Conservation (phyloP, 2,113 vertebrate species). For the Burhinus oedicnemus region DNA sequence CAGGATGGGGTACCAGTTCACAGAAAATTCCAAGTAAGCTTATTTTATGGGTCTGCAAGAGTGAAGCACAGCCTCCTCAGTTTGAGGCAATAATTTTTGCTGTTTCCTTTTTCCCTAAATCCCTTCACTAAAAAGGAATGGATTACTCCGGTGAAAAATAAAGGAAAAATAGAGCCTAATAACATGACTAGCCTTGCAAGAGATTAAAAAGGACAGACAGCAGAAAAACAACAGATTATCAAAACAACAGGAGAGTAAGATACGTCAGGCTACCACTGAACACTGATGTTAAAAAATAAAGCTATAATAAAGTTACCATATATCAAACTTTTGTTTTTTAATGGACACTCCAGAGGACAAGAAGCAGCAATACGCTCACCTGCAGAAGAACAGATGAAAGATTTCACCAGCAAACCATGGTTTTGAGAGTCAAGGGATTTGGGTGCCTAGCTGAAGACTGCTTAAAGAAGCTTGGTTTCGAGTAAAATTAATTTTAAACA, state of each 20-base stretch:
- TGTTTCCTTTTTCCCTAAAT: not conserved
- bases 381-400: not conserved
- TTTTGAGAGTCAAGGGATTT: not conserved
- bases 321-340: not conserved
- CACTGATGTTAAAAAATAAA: not conserved
- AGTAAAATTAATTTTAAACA: not conserved
- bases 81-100: not conserved
- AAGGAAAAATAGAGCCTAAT: conserved; percentile 8
- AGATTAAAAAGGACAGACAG: conserved; percentile 6
- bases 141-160: not conserved
- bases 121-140: not conserved
- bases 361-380: not conserved
- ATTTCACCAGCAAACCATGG: not conserved
- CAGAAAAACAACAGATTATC: conserved; percentile 3
- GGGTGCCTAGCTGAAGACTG: not conserved
- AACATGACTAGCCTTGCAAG: not conserved
- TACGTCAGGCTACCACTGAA: not conserved
- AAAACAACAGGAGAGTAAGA: not conserved
- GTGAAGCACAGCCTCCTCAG: not conserved
- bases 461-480: not conserved
- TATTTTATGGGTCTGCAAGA: not conserved
- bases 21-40: not conserved
- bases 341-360: not conserved
- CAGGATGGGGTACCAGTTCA: not conserved
- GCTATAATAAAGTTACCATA: not conserved